Conservation (phyloP, 2,113 vertebrate species). For the Lamprotornis superbus region DNA sequence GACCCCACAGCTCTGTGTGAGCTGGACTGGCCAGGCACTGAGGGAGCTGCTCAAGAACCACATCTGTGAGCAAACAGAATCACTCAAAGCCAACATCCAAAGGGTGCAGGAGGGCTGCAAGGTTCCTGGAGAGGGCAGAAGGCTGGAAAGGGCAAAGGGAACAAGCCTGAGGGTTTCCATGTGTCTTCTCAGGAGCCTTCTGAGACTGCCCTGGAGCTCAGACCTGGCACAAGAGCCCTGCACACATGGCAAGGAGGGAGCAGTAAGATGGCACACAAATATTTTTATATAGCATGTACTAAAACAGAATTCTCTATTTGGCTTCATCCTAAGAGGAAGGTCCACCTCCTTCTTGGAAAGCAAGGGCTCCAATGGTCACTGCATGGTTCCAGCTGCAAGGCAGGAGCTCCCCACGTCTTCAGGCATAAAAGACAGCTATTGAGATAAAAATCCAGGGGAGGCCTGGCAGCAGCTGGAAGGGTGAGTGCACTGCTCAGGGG, state of each 20-base stretch:
- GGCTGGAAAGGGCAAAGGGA: fast-evolving
- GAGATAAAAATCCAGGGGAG: neutral
- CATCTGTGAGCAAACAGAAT: fast-evolving
- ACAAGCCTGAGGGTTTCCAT: fast-evolving
- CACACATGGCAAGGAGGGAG: neutral
- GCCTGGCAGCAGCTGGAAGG: neutral
- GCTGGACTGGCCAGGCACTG: neutral
- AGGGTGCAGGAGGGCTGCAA: neutral
- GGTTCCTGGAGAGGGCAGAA: neutral
- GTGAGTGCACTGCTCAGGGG: neutral
- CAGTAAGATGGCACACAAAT: neutral
- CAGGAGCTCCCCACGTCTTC: neutral
- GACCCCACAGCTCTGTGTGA: neutral
- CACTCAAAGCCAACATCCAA: neutral
- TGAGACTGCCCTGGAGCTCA: neutral
- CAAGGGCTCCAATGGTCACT: neutral
- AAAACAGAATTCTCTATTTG: neutral
- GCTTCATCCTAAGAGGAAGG: neutral
- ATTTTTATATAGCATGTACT: fast-evolving
- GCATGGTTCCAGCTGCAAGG: neutral
- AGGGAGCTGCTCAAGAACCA: neutral
- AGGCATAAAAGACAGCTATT: neutral
- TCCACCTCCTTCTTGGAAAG: neutral
- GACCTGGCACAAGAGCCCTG: neutral
- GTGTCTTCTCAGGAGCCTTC: neutral